A percentile compares a stretch with the other conserved stretches of the same genome.
These are phyloP conservation scores for rat (Rattus norvegicus) DNA, from an alignment of 2,113 vertebrate genomes.

Conservation along the genomic window DNA sequence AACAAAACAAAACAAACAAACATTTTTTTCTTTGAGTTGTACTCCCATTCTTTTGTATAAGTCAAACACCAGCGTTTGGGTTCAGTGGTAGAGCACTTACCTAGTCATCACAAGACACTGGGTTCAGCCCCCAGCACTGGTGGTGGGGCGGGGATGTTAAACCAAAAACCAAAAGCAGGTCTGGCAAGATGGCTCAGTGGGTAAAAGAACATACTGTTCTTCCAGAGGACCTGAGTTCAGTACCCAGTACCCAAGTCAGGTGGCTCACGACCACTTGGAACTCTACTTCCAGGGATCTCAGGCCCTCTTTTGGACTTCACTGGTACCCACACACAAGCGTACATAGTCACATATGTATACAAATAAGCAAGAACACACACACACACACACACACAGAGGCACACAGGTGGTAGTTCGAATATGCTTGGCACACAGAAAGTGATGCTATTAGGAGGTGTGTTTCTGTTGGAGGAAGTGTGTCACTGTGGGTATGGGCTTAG, in stretches of 20 bases:
- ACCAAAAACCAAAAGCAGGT: slow-evolving; percentile 30
- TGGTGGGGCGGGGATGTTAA: not conserved
- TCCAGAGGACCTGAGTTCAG: not conserved
- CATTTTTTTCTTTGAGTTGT: not conserved
- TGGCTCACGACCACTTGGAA: not conserved
- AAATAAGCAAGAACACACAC: no score
- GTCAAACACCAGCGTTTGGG: not conserved
- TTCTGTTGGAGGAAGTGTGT: no score
- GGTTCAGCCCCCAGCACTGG: not conserved
- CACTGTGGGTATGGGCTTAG: no score
- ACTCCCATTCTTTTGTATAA: not conserved
- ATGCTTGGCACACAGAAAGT: no score
- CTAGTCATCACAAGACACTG: not conserved
- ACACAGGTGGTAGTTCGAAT: no score
- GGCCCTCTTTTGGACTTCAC: not conserved
- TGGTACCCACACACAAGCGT: not conserved
- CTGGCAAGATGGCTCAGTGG: not conserved
- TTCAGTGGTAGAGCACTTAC: not conserved
- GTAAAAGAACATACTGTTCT: not conserved
- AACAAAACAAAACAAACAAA: not conserved
- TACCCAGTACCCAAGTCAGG: not conserved
- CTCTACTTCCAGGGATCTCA: not conserved
- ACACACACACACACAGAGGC: not conserved
- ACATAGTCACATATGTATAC: not conserved
- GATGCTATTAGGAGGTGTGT: no score